Conservation (phyloP, 2,797 vertebrate genomes). For the Heteromormyrus szaboi region DNA sequence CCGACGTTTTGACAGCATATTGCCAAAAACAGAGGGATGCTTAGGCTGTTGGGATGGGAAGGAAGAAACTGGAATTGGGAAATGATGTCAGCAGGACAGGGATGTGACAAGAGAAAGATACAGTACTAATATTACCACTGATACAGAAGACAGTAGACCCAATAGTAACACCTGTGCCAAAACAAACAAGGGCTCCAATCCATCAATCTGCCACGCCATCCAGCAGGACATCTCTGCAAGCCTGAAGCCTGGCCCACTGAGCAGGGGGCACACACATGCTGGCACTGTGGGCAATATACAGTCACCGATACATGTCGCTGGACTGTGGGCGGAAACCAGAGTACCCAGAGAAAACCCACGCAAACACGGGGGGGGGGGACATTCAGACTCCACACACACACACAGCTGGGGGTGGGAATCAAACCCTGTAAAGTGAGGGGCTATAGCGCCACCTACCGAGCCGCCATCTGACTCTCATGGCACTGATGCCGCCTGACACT, state of each 20-base stretch:
- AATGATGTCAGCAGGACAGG: not conserved
- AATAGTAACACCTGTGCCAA: not conserved
- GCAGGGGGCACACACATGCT: not conserved
- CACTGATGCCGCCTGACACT: not conserved
- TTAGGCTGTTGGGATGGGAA: not conserved
- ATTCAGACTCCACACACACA: not conserved
- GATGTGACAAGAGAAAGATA: not conserved
- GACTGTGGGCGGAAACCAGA: not conserved
- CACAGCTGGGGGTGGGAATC: not conserved
- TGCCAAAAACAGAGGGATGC: not conserved
- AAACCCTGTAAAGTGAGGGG: not conserved
- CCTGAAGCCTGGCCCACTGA: not conserved
- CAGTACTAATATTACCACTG: not conserved
- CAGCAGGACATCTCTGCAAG: not conserved
- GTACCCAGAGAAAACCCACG: not conserved
- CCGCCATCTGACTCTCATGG: not conserved
- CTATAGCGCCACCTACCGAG: not conserved
- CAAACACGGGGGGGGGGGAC: not conserved
- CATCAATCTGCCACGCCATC: not conserved
- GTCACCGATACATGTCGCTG: not conserved
- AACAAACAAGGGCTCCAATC: not conserved
- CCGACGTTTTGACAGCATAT: not conserved
- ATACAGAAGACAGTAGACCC: not conserved
- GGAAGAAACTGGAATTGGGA: not conserved
- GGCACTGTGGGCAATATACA: not conserved